Percentiles rank a stretch among this genome's conserved stretches.
phyloP scores from a whole-genome alignment of 2,888 invertebrate species.

The Diadegma fenestrale region DNA sequence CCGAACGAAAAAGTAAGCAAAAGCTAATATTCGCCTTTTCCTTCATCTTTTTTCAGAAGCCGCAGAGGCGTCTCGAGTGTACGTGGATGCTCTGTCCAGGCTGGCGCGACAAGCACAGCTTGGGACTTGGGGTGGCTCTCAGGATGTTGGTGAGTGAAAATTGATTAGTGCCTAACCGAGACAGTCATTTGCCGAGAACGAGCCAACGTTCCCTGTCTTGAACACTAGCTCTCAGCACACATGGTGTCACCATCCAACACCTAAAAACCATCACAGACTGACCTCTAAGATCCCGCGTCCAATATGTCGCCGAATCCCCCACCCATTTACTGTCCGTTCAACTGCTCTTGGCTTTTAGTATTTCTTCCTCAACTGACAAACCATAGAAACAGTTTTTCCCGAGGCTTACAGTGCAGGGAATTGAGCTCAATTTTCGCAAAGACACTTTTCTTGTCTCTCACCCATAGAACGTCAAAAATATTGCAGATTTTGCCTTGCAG shows the following conservation, averaged over 20 bases:
- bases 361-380: not conserved
- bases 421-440: not conserved
- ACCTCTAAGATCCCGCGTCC: not conserved
- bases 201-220: constrained; percentile 25
- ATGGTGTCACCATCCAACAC: constrained; percentile 6
- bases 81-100: constrained; percentile 95
- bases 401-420: not conserved
- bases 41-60: constrained; percentile 88
- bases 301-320: not conserved
- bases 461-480: not conserved
- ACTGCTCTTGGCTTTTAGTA: not conserved
- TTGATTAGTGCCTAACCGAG: constrained; percentile 72
- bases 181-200: constrained; percentile 58
- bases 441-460: not conserved
- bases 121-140: constrained; percentile 95
- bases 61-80: constrained; percentile 94
- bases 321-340: not conserved
- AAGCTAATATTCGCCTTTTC: constrained; percentile 38
- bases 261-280: constrained; percentile 14
- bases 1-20: constrained; percentile 16
- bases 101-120: constrained; percentile 95
- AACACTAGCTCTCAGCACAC: constrained; percentile 31
- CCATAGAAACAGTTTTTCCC: not conserved
- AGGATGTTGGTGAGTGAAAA: constrained; percentile 92
- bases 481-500: not conserved